Percentiles rank a stretch among this genome's conserved stretches.
Conservation (phyloP, 2,113 vertebrate species). For the Galemys pyrenaicus region DNA sequence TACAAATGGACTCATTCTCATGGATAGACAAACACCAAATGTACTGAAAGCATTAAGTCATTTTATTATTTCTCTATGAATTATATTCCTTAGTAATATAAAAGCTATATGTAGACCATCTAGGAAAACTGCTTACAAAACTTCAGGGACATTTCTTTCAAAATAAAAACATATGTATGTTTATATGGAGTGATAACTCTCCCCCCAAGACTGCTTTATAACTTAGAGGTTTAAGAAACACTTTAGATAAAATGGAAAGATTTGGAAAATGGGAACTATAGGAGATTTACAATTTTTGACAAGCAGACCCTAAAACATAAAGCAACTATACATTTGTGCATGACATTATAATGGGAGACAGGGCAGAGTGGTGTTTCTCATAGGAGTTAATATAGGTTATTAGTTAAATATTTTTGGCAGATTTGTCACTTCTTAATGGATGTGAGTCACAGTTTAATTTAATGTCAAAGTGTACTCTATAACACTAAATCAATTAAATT, state of each 20-base stretch:
- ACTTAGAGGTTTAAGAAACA: background rate
- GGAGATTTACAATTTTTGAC: background rate
- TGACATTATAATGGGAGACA: background rate
- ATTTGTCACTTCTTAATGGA: background rate
- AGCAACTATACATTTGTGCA: background rate
- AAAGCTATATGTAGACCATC: background rate
- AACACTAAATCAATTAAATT: conserved; percentile 21
- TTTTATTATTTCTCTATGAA: conserved; percentile 12
- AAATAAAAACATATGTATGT: conserved; percentile 37
- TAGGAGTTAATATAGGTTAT: background rate
- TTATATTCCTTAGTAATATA: background rate
- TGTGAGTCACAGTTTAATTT: background rate
- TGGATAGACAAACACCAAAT: background rate
- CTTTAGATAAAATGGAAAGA: background rate
- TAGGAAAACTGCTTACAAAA: conserved; percentile 44
- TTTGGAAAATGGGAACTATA: background rate
- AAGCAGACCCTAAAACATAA: background rate
- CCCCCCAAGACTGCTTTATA: background rate
- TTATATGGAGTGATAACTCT: background rate
- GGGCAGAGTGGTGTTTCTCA: background rate
- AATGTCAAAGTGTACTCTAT: background rate
- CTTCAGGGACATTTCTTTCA: conserved; percentile 33
- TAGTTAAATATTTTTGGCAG: background rate
- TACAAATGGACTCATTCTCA: background rate
- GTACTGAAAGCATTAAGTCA: background rate